These are phyloP conservation scores for Brenthis hecate DNA, from an alignment of 2,888 invertebrate genomes.

Conservation along the genomic window DNA sequence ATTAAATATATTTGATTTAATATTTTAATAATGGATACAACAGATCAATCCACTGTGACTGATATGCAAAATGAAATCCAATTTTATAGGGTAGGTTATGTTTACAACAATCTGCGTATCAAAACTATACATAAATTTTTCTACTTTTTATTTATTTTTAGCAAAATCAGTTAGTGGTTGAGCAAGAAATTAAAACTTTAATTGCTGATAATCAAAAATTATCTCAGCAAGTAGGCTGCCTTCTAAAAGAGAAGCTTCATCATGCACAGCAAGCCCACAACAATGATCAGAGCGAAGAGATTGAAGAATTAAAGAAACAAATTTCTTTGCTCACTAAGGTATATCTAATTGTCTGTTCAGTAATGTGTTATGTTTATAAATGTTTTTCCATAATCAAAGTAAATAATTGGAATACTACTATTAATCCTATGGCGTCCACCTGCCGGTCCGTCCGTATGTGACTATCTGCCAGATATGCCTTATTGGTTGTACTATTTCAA, in stretches of 20 bases:
- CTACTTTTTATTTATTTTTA: slow-evolving; percentile 41
- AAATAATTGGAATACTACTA: no score
- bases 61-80: slow-evolving; percentile 75
- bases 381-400: not conserved
- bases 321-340: slow-evolving; percentile 65
- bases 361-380: not conserved
- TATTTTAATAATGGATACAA: slow-evolving; percentile 26
- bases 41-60: slow-evolving; percentile 35
- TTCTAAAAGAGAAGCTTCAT: slow-evolving; percentile 67
- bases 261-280: slow-evolving; percentile 51
- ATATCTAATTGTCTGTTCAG: not conserved
- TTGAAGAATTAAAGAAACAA: slow-evolving; percentile 65
- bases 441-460: no score
- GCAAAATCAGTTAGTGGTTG: slow-evolving; percentile 71
- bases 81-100: slow-evolving; percentile 72
- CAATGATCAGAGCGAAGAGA: slow-evolving; percentile 55
- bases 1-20: not conserved
- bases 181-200: slow-evolving; percentile 67
- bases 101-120: not conserved
- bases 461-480: no score
- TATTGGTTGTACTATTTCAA: no score
- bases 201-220: slow-evolving; percentile 72
- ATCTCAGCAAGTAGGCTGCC: slow-evolving; percentile 67
- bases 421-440: no score
- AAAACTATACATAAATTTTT: not conserved